Evolutionary conservation across 2,888 invertebrate species (phyloP), one percentile per base, ranked within the genome.

Genomic region (Hydrotaea diabolus): DNA sequence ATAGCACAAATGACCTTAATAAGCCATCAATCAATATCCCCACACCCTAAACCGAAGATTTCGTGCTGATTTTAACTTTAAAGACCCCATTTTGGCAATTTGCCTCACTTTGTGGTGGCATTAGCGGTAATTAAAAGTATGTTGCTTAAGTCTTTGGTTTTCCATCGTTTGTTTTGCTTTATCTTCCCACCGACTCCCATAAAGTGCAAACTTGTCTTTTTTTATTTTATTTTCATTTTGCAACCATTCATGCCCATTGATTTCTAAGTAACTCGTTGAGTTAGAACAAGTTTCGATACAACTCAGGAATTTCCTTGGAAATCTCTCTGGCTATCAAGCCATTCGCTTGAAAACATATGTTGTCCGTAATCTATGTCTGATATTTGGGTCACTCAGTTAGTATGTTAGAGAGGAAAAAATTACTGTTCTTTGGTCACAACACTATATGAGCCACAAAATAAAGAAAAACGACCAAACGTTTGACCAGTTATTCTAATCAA

Each of bases 371-470:
- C 39, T 59, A 15, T 74, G 74, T 43, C 19, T 19, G n/a, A 43
- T 64, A 85, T 85, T 85, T 85, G 77, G 85, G 85, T 85, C 85
- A 85, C 74, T 85, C 85, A 82, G 85, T 85, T 85, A 85, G 85
- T 85, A 76, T 85, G 85, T 82, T 85, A 85, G 39, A 31, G 2
- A 7, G 55, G 39, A 53, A 55, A 57, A 55, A 57, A 66, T 55
- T 64, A 77, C 69, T 19, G 69, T 69, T 43, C 46, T 69, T 69
- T 46, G 19, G 39, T 39, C 43, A 19, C 31, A 31, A 4, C 31
- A 31, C n/a, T n/a, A n/a, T n/a, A n/a, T n/a, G n/a, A n/a, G n/a
- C n/a, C n/a, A 31, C 2, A 31, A 31, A 9, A 31, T 13, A 31
- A 31, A 2, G n/a, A 15, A 49, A 15, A 49, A 13, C 49, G 1